phyloP scores from a whole-genome alignment of 2,113 vertebrate species.

The Dunckerocampus dactyliophorus region DNA sequence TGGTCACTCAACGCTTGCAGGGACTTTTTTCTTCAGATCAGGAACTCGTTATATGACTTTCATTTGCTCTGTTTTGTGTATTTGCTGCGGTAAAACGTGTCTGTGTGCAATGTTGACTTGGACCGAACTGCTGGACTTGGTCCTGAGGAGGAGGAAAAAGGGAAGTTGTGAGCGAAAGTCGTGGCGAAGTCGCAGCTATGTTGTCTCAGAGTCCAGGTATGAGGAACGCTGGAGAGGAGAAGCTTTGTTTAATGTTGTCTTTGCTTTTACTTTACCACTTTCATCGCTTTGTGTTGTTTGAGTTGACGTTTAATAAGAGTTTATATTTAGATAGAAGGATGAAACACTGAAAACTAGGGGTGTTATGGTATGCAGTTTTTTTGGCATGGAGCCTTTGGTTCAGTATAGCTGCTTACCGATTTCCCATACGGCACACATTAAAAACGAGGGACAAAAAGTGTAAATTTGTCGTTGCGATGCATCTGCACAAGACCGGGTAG shows the following conservation, averaged over 20 bases:
- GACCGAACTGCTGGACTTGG: constrained; percentile 58
- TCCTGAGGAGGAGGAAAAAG: constrained; percentile 45
- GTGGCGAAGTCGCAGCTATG: constrained; percentile 66
- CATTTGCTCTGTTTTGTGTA: not conserved
- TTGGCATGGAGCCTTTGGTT: no score
- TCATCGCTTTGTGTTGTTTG: no score
- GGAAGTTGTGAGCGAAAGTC: constrained; percentile 34
- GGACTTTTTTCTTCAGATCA: constrained; percentile 5
- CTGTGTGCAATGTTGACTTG: constrained; percentile 52
- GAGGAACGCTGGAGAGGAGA: not conserved
- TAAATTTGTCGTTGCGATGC: no score
- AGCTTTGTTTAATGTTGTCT: not conserved
- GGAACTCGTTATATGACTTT: constrained; percentile 1
- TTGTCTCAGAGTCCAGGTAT: constrained; percentile 62
- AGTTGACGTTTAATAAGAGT: no score
- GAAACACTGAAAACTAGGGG: no score
- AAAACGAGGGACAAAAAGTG: no score
- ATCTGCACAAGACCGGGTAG: no score
- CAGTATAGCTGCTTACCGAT: no score
- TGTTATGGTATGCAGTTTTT: no score
- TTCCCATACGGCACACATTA: no score
- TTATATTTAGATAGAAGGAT: no score
- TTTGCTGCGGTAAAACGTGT: not conserved
- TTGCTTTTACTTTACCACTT: no score
- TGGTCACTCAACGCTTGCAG: constrained; percentile 6